Conservation (phyloP, 2,113 vertebrate genomes). For the Tringa solitaria region DNA sequence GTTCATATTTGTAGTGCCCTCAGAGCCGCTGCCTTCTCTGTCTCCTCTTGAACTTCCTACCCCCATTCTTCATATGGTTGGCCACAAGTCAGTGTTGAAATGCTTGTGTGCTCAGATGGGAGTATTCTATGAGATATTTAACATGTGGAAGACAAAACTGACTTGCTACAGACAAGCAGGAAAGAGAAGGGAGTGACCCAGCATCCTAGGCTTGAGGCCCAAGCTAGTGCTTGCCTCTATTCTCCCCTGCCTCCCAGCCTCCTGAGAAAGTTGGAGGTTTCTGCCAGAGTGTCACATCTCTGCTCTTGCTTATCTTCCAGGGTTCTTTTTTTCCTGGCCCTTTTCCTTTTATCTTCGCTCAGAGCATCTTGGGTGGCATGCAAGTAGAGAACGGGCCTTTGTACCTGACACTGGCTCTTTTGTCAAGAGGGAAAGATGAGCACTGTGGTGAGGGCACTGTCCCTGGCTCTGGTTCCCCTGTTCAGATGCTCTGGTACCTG, state of each 20-base stretch:
- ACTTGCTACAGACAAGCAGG: not conserved
- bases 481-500: not conserved
- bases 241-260: not conserved
- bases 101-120: not conserved
- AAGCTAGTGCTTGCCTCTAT: not conserved
- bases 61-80: not conserved
- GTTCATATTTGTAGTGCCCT: not conserved
- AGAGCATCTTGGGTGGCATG: not conserved
- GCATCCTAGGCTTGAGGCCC: not conserved
- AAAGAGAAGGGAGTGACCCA: not conserved
- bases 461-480: not conserved
- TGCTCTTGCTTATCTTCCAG: not conserved
- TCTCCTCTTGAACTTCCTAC: constrained; percentile 32
- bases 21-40: not conserved
- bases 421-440: not conserved
- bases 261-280: not conserved
- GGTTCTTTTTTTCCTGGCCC: not conserved
- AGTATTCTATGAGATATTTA: constrained; percentile 7
- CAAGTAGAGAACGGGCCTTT: not conserved
- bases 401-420: not conserved
- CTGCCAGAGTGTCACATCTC: not conserved
- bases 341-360: not conserved
- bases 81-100: not conserved
- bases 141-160: not conserved
- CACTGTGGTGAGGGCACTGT: not conserved